These are phyloP conservation scores for Drepana falcataria DNA, from an alignment of 2,888 invertebrate genomes.

Conservation along the genomic window DNA sequence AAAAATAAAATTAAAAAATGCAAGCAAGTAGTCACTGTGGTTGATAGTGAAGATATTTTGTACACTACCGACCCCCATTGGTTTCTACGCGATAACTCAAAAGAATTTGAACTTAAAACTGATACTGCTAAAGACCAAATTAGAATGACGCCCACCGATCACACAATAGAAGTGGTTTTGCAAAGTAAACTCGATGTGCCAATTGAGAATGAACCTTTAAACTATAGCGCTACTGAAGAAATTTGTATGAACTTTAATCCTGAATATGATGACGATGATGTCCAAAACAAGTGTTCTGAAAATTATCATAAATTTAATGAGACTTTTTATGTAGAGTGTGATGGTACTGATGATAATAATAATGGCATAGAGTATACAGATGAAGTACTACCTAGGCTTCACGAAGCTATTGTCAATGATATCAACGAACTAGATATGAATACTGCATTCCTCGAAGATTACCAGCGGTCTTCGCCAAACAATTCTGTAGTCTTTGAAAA, in stretches of 20 bases:
- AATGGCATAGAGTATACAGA: conserved; percentile 8
- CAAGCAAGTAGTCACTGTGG: conserved; percentile 56
- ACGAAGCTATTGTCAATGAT: background rate
- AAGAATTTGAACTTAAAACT: conserved; percentile 1
- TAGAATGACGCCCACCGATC: background rate
- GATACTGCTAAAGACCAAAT: background rate
- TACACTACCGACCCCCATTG: conserved; percentile 47
- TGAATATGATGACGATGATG: background rate
- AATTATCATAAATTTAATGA: background rate
- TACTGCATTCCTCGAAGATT: conserved; percentile 53
- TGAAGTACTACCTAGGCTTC: conserved; percentile 1
- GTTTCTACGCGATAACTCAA: conserved; percentile 7
- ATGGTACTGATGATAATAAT: conserved; percentile 8
- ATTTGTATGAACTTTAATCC: conserved; percentile 4
- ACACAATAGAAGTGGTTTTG: background rate
- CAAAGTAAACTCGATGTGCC: background rate
- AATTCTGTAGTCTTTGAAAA: conserved; percentile 35
- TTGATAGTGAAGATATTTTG: conserved; percentile 61
- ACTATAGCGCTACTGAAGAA: background rate
- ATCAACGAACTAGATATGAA: conserved; percentile 39
- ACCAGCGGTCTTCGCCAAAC: conserved; percentile 42
- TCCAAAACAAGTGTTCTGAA: background rate
- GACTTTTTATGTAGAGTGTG: background rate
- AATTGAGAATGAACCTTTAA: background rate
- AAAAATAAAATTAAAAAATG: conserved; percentile 29